Conservation (phyloP, 2,113 vertebrate species). For the Sigmodon hispidus region DNA sequence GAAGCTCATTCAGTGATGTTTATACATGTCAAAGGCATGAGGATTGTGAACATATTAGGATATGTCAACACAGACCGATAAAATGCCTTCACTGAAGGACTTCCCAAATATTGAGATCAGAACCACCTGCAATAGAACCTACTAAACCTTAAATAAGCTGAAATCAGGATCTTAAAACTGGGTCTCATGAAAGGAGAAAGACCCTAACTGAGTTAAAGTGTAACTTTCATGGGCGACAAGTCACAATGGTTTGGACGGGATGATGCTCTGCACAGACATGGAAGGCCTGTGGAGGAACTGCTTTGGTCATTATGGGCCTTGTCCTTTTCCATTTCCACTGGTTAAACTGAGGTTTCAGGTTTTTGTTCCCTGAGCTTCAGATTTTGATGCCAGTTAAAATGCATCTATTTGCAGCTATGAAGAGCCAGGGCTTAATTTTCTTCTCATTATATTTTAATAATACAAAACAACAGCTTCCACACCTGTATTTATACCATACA, state of each 20-base stretch:
- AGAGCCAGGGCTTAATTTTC: background rate
- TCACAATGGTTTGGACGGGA: background rate
- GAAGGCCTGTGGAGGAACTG: background rate
- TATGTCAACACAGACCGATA: background rate
- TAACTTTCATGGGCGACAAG: background rate
- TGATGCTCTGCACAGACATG: background rate
- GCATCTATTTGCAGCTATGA: background rate
- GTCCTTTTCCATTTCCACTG: background rate
- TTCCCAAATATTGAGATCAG: background rate
- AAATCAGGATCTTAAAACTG: background rate
- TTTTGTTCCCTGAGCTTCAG: background rate
- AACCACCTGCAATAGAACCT: background rate
- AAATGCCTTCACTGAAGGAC: background rate
- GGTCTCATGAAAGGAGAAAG: background rate
- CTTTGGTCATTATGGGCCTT: background rate
- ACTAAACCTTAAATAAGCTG: background rate
- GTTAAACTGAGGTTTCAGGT: background rate
- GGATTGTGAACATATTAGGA: background rate
- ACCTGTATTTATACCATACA: background rate
- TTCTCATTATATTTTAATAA: background rate
- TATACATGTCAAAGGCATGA: background rate
- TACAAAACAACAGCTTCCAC: background rate
- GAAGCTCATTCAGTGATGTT: background rate
- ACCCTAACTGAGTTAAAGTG: background rate
- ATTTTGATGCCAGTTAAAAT: background rate